These are phyloP conservation scores for Subacronicta megacephala DNA, from an alignment of 2,888 invertebrate species.

Conservation along the genomic window DNA sequence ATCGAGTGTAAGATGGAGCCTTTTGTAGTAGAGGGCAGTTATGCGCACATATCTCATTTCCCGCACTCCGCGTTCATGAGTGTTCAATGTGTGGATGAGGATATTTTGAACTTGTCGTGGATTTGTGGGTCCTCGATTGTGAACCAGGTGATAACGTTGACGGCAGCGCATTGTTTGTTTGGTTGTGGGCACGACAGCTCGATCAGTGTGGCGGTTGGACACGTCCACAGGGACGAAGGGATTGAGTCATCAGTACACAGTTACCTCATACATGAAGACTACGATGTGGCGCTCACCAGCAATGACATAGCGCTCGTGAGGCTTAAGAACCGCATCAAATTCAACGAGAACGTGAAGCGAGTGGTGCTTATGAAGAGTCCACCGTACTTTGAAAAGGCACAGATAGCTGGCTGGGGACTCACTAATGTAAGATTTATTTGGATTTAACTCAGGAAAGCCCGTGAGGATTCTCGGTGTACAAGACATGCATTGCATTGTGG, in stretches of 20 bases:
- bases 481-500: too few species aligned
- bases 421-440: slow-evolving; percentile 14
- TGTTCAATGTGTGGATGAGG: slow-evolving; percentile 12
- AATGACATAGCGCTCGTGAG: slow-evolving; percentile 23
- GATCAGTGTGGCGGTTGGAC: slow-evolving; percentile 28
- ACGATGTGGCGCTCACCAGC: not conserved
- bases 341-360: slow-evolving; percentile 19
- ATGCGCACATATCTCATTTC: slow-evolving; percentile 12
- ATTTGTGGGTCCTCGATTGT: slow-evolving; percentile 50
- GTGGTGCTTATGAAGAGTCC: slow-evolving; percentile 15
- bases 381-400: slow-evolving; percentile 34
- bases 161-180: slow-evolving; percentile 46
- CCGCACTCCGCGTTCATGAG: slow-evolving; percentile 44
- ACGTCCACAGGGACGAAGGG: slow-evolving; percentile 12
- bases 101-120: slow-evolving; percentile 31
- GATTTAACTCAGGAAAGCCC: too few species aligned
- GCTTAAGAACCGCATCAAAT: slow-evolving; percentile 1
- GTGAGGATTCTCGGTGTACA: too few species aligned
- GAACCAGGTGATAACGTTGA: slow-evolving; percentile 41
- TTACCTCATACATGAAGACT: slow-evolving; percentile 26
- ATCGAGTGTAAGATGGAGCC: slow-evolving; percentile 18
- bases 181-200: slow-evolving; percentile 16
- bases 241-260: slow-evolving; percentile 1
- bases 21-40: slow-evolving; percentile 24
- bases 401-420: slow-evolving; percentile 34